Base-by-base conservation (phyloP, 1,140 invertebrate species). In the Oncopeltus fasciatus region DNA sequence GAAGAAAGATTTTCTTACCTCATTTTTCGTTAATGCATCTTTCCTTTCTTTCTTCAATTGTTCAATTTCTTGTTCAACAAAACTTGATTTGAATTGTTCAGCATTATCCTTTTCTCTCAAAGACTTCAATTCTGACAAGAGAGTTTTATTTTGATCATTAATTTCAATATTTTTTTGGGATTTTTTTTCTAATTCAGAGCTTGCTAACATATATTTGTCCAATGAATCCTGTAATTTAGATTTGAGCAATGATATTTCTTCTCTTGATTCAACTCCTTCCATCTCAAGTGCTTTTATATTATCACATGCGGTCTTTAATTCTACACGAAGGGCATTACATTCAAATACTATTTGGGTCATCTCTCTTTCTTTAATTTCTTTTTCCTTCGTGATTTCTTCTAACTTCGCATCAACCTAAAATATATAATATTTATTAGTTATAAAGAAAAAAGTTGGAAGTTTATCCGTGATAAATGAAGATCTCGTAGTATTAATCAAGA, bases 301-400 rank as follows among this genome's bases (percentile, higher is more conserved):
- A n/a, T n/a, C n/a, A n/a, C n/a, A n/a, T n/a, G n/a, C n/a, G n/a
- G 28, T 31, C 49, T 62, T 62, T 14, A 29, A 62, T 38, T 65
- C 60, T 56, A 59, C 31, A 51, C 53, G 20, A 1, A 51, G 21
- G 16, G 53, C 27, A 46, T 59, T 62, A 4, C 51, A 62, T 44
- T 68, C 67, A 28, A 68, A 63, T 58, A 66, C 49, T 29, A 66
- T 44, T 51, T 68, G 60, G 49, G 65, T 66, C 33, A 68, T 47
- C 58, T 68, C 66, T 12, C 65, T 57, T 20, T 68, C 65, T 49
- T 68, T 68, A 8, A 51, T 58, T 11, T 68, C 65, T 20, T 46
- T 62, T 46, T 67, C 66, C 28, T 59, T 60, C 49, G 64, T 59
- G 12, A 53, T 26, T 18, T 53, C 49, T 24, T 53, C 49, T 12